Base-by-base conservation (phyloP, 2,888 invertebrate genomes). In the Pachymerium ferrugineum region DNA sequence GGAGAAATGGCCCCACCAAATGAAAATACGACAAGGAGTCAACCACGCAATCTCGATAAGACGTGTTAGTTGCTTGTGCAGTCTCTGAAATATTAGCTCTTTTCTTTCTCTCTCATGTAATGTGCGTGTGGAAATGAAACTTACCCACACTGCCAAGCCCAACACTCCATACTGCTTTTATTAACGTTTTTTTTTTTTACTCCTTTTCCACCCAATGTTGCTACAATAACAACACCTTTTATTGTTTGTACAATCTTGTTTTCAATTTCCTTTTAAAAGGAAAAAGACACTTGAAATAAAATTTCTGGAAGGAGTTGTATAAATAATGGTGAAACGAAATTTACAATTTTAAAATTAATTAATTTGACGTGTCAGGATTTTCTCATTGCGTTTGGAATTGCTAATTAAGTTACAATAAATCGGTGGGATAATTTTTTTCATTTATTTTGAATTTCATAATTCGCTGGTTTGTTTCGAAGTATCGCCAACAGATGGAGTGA, bases 11-110 rank as follows among this genome's bases (percentile, higher is more conserved):
- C 62, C 62, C 25, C 28, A 62, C 62, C 62, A 62, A 62, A 62
- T 62, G 62, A 62, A 62, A 62, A 62, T 62, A 62, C 62, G 62
- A 62, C 62, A 62, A 62, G 62, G 62, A 62, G 62, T 62, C 62
- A 62, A 62, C 62, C 62, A 62, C 62, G 62, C 62, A 62, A 62
- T 62, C 62, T 62, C 62, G 62, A 62, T 62, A 62, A 62, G 62
- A 62, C 62, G 62, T 62, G 62, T 62, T 62, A 62, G 62, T 62
- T 62, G 62, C 62, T 62, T 62, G 62, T 62, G 62, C 62, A 62
- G 62, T 62, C 62, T 38, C 38, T 62, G 62, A 62, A 62, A 62
- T 62, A 62, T 62, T 62, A 62, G 62, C 62, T 62, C 62, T 62
- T 62, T 62, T 62, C 62, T 62, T 28, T 62, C 62, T 62, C 62